Base-by-base conservation (phyloP, 1,140 invertebrate species). In the Brachionus rubens region DNA sequence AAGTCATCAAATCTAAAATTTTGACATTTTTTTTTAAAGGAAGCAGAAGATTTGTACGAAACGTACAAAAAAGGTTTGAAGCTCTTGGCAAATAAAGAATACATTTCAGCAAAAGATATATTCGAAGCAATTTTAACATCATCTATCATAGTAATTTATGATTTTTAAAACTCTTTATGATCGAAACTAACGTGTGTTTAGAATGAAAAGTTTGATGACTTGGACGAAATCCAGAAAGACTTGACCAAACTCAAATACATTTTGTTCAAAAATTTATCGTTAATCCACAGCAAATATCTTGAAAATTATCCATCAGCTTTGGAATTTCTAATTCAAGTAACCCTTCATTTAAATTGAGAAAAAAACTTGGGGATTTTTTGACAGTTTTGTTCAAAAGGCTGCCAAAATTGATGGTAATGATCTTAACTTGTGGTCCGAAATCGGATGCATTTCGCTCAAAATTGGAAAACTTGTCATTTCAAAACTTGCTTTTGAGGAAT, bases 21-120 rank as follows among this genome's bases (percentile, higher is more conserved):
- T 62, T 62, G 36, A 62, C 14, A 14, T 33, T 65, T 24, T 4
- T 46, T 46, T 46, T 65, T 24, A 65, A 41, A 65, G 59, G 40
- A 65, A 65, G 41, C 33, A 12, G 59, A 65, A 65, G 43, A 65
- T 65, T 65, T 65, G 19, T 65, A 43, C 43, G 59, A 65, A 26
- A 41, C 21, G 0, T 65, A 65, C 26, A 65, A 65, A 65, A 21
- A 65, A 1, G 59, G 36, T 43, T 28, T 65, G 1, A 65, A 65
- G 12, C 9, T 43, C 24, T 65, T 65, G 24, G 59, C 36, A 1
- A 43, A 3, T 24, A 21, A 65, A 28, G 40, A 65, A 10, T 65
- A 65, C 43, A 19, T 43, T 4, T 43, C 33, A 26, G 59, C 59
- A 14, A 65, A 65, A 24, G 41, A 65, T 30, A 41, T 43, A 43